These are phyloP conservation scores for Matsumyia berberina DNA, from an alignment of 2,888 invertebrate species.

Conservation along the genomic window DNA sequence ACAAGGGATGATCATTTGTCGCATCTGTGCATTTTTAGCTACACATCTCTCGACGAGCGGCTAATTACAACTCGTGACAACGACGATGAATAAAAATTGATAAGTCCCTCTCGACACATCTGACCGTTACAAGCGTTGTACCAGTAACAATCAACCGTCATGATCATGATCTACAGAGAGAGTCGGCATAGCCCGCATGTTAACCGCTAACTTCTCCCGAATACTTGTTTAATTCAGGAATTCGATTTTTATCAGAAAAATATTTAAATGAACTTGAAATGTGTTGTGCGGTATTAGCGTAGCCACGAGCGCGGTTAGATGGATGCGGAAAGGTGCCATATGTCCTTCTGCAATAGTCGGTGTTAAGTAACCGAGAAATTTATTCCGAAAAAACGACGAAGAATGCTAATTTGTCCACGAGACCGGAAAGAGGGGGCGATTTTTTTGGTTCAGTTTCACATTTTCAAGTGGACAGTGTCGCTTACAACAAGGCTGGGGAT, in stretches of 20 bases:
- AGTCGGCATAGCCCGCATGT: constrained; percentile 44
- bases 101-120: constrained; percentile 42
- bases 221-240: constrained; percentile 58
- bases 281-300: constrained; percentile 25
- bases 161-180: constrained; percentile 58
- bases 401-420: constrained; percentile 29
- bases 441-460: not conserved
- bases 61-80: constrained; percentile 72
- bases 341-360: constrained; percentile 41
- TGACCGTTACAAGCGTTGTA: constrained; percentile 61
- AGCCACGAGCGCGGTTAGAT: constrained; percentile 41
- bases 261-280: constrained; percentile 60
- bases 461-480: constrained; percentile 14
- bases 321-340: constrained; percentile 64
- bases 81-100: constrained; percentile 56
- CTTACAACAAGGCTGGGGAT: not conserved
- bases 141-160: constrained; percentile 61
- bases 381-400: constrained; percentile 40
- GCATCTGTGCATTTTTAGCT: constrained; percentile 38
- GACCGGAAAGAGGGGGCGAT: constrained; percentile 19
- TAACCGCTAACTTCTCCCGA: constrained; percentile 32
- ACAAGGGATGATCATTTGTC: constrained; percentile 67
- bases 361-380: constrained; percentile 73
- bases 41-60: constrained; percentile 40
- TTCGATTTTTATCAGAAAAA: constrained; percentile 62